Evolutionary conservation across 2,888 invertebrate genomes (phyloP).

Genomic region (Amphimallon solstitiale): DNA sequence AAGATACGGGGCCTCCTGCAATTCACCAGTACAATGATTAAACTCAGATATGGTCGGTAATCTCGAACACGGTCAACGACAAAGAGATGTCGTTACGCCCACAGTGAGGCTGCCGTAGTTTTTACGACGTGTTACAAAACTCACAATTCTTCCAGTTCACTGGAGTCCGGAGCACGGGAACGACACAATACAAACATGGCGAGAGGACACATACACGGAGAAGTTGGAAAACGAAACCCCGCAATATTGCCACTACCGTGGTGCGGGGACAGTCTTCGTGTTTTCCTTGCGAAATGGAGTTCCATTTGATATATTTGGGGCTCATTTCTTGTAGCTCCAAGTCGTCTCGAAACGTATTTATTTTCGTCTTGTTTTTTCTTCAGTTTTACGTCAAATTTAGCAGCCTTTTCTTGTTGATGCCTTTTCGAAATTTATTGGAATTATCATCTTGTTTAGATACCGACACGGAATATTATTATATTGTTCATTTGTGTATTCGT

Average conservation of each 20-base stretch:
- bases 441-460: too few relatives aligned
- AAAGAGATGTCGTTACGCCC: slow-evolving; percentile 8
- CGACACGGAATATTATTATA: too few relatives aligned
- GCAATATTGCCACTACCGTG: too few relatives aligned
- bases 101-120: slow-evolving; percentile 1
- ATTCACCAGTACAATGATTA: slow-evolving; percentile 19
- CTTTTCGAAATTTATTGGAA: neutral
- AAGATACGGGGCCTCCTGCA: slow-evolving; percentile 10
- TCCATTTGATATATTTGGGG: slow-evolving; percentile 12
- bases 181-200: neutral
- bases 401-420: neutral
- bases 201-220: neutral
- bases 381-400: neutral
- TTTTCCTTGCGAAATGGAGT: slow-evolving; percentile 13
- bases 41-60: slow-evolving; percentile 14
- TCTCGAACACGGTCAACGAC: slow-evolving; percentile 17
- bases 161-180: neutral
- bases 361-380: slow-evolving; percentile 2
- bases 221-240: neutral
- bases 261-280: neutral
- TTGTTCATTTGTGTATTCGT: too few relatives aligned
- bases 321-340: neutral
- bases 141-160: slow-evolving; percentile 12
- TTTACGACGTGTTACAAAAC: slow-evolving; percentile 10
- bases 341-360: slow-evolving; percentile 1